Conservation (phyloP, 2,797 vertebrate species). For the Pithecia hirsuta region DNA sequence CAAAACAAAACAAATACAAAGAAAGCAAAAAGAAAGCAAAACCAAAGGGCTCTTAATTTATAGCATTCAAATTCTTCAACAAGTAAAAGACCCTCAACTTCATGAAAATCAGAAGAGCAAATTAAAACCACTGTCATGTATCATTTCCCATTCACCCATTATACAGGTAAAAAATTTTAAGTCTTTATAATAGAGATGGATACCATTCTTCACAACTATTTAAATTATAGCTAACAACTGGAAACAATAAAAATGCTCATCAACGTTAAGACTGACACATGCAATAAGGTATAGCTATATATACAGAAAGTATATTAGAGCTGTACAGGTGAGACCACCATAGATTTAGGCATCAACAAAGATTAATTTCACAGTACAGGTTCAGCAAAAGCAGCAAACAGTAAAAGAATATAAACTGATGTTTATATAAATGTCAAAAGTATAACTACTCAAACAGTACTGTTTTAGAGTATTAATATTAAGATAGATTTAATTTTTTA, state of each 20-base stretch:
- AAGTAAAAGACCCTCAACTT: not conserved
- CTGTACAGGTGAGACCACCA: not conserved
- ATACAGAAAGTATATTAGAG: not conserved
- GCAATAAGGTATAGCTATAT: not conserved
- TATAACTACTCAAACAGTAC: not conserved
- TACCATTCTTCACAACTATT: not conserved
- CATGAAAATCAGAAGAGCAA: not conserved
- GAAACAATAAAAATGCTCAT: not conserved
- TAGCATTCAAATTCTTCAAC: not conserved
- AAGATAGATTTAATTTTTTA: not conserved
- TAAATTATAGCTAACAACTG: not conserved
- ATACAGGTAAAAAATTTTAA: not conserved
- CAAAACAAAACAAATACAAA: not conserved
- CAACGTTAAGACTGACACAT: not conserved
- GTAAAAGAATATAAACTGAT: not conserved
- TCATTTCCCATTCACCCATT: not conserved
- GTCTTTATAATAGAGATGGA: not conserved
- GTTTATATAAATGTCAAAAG: not conserved
- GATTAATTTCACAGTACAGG: not conserved
- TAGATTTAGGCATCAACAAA: not conserved
- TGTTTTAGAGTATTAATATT: not conserved
- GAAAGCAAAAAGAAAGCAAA: not conserved
- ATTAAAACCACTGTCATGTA: not conserved
- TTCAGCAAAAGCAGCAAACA: not conserved
- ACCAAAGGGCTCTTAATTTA: not conserved